Percentiles rank a stretch among this genome's conserved stretches.
phyloP scores from a whole-genome alignment of 1,140 invertebrate species.

The Nephila pilipes region DNA sequence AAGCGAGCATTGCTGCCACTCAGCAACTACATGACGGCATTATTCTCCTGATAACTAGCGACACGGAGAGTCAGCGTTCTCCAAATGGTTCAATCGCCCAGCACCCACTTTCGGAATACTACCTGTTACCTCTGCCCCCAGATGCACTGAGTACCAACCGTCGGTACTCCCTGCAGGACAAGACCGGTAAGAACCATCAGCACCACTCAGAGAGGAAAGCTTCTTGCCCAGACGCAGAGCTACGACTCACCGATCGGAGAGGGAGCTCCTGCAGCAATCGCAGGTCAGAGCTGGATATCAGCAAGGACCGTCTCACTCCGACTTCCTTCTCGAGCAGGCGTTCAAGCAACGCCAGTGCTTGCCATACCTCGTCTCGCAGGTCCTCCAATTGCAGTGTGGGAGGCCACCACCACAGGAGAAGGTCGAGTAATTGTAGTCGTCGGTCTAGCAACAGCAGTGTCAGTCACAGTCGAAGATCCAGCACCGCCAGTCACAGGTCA shows the following conservation, averaged over 20 bases:
- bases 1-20: constrained; percentile 41
- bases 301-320: constrained; percentile 54
- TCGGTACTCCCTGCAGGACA: constrained; percentile 61
- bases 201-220: constrained; percentile 57
- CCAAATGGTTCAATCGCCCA: constrained; percentile 58
- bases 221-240: constrained; percentile 62
- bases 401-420: constrained; percentile 37
- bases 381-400: constrained; percentile 65
- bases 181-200: constrained; percentile 38
- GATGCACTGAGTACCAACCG: constrained; percentile 57
- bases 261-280: constrained; percentile 33
- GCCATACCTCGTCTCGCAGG: constrained; percentile 46
- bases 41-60: constrained; percentile 62
- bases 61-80: constrained; percentile 57
- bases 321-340: constrained; percentile 64
- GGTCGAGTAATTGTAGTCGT: constrained; percentile 62
- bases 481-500: constrained; percentile 57
- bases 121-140: constrained; percentile 58
- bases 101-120: constrained; percentile 67
- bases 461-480: constrained; percentile 60
- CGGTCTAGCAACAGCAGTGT: constrained; percentile 64
- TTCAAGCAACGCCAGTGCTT: constrained; percentile 63
- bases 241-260: constrained; percentile 27
- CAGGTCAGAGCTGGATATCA: constrained; percentile 61
- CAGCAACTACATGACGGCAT: constrained; percentile 62